Conservation (phyloP, 2,113 vertebrate genomes). For the Jaculus jaculus region DNA sequence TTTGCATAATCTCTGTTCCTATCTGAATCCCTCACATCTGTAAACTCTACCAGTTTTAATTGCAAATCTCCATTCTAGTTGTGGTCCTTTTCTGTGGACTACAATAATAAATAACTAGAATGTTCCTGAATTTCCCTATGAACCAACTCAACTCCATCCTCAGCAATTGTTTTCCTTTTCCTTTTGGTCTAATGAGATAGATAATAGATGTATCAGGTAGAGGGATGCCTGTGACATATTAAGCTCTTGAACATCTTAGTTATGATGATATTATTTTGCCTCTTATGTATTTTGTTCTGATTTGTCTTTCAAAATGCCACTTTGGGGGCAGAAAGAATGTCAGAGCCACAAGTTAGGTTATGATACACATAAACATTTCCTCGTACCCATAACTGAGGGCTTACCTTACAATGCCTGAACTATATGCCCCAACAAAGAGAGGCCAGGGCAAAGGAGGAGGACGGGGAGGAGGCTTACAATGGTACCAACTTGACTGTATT, state of each 20-base stretch:
- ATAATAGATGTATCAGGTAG: neutral
- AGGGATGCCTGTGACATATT: neutral
- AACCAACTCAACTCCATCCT: neutral
- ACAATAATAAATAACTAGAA: neutral
- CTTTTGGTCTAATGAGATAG: neutral
- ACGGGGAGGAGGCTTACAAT: no score
- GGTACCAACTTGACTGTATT: no score
- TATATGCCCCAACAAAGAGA: no score
- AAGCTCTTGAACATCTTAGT: neutral
- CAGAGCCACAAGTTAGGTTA: no score
- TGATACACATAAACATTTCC: no score
- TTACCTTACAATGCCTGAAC: no score
- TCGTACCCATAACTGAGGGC: no score
- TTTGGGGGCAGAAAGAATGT: no score
- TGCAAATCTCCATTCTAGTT: neutral
- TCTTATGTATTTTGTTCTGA: neutral
- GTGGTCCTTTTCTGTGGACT: neutral
- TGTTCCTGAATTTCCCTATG: neutral
- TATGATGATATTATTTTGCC: neutral
- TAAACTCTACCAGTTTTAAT: neutral
- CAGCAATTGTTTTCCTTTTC: neutral
- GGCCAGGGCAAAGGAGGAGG: no score
- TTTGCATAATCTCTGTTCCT: neutral
- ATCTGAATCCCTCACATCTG: neutral
- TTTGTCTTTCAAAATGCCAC: slow-evolving; percentile 27